A percentile compares a stretch with the other conserved stretches of the same genome.
Evolutionary conservation across 2,888 invertebrate species (phyloP).

Genomic region (Digitonthophagus gazella): DNA sequence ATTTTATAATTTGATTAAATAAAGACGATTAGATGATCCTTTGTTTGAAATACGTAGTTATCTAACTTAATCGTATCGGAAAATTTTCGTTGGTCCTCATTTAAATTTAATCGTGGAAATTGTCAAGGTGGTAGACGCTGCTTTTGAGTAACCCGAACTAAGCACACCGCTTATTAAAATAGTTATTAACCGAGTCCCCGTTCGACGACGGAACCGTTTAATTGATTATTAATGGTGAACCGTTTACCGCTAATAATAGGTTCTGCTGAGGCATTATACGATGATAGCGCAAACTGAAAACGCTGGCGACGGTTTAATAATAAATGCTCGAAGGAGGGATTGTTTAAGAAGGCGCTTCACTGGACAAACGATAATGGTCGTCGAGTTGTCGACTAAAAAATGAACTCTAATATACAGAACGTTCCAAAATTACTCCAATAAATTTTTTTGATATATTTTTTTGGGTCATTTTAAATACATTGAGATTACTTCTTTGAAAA

Average conservation of each 20-base stretch:
- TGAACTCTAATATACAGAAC: too few species aligned
- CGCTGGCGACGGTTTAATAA: not conserved
- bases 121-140: constrained; percentile 7
- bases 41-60: too few species aligned
- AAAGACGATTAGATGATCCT: too few species aligned
- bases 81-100: constrained; percentile 5
- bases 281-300: not conserved
- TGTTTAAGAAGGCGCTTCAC: not conserved
- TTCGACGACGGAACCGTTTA: constrained; percentile 10
- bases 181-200: constrained; percentile 3
- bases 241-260: constrained; percentile 11
- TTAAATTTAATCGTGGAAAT: constrained; percentile 13
- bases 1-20: too few species aligned
- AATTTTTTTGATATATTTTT: too few species aligned
- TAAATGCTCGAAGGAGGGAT: not conserved
- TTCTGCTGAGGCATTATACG: not conserved
- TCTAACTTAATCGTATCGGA: not conserved
- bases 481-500: too few species aligned
- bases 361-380: not conserved
- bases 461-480: too few species aligned
- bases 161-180: constrained; percentile 5
- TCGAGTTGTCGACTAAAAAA: not conserved
- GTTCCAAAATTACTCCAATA: too few species aligned
- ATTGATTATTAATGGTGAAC: constrained; percentile 13
- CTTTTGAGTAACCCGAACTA: constrained; percentile 8